A percentile compares a stretch with the other conserved stretches of the same genome.
Conservation (phyloP, 2,113 vertebrate species). For the Serinus canaria region DNA sequence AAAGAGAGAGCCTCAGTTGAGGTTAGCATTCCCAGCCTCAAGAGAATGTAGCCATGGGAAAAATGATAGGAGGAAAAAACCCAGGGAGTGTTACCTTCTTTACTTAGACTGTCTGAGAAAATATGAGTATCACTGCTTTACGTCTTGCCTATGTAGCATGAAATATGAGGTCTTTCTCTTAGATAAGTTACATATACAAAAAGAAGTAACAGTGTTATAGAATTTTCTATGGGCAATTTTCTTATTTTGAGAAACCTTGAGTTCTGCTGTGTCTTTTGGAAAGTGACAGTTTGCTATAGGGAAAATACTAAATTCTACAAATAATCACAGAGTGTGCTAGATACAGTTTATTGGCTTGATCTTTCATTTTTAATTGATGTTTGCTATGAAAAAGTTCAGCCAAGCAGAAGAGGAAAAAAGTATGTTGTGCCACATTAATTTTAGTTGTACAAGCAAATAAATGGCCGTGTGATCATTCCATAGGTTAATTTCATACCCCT, state of each 20-base stretch:
- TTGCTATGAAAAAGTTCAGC: slow-evolving; percentile 8
- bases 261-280: not conserved
- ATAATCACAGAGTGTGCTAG: not conserved
- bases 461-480: not conserved
- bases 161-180: not conserved
- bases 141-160: not conserved
- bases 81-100: not conserved
- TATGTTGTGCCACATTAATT: not conserved
- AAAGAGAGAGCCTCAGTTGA: not conserved
- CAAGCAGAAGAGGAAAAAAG: not conserved
- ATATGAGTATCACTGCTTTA: not conserved
- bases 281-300: not conserved
- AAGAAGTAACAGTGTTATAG: not conserved
- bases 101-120: not conserved
- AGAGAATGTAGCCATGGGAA: not conserved
- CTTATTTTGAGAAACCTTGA: not conserved
- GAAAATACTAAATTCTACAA: not conserved
- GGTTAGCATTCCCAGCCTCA: not conserved
- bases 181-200: not conserved
- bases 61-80: not conserved
- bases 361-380: slow-evolving; percentile 23
- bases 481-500: slow-evolving; percentile 4
- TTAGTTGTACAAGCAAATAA: not conserved
- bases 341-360: not conserved
- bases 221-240: not conserved